A percentile compares a stretch with the other conserved stretches of the same genome.
phyloP scores from a whole-genome alignment of 2,888 invertebrate genomes.

The Sarcophaga rosellei region DNA sequence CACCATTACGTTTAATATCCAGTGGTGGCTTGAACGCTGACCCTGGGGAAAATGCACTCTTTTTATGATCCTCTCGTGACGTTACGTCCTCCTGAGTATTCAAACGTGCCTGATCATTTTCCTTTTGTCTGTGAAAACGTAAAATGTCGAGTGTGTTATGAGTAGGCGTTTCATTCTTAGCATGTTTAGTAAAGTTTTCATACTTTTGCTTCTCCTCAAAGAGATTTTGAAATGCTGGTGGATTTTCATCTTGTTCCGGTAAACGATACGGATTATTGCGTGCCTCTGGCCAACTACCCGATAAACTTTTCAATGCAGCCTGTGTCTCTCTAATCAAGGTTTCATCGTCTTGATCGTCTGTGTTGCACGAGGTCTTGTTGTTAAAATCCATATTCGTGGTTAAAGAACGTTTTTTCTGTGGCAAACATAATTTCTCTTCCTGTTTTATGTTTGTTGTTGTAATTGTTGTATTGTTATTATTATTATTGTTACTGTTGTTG shows the following conservation, averaged over 20 bases:
- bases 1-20: conserved; percentile 83
- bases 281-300: conserved; percentile 91
- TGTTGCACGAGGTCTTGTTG: conserved; percentile 19
- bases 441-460: conserved; percentile 65
- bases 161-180: conserved; percentile 54
- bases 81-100: conserved; percentile 73
- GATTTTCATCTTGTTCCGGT: conserved; percentile 88
- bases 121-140: conserved; percentile 81
- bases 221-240: conserved; percentile 90
- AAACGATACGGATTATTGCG: conserved; percentile 85
- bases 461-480: conserved; percentile 64
- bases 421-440: conserved; percentile 74
- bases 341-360: conserved; percentile 88
- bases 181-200: conserved; percentile 66
- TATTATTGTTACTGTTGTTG: conserved; percentile 71
- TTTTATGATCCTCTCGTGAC: conserved; percentile 64
- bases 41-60: conserved; percentile 86
- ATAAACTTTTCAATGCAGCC: conserved; percentile 92
- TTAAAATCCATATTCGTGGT: conserved; percentile 47
- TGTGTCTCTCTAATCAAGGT: conserved; percentile 93
- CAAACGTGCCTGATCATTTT: conserved; percentile 80
- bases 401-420: conserved; percentile 79
- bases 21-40: conserved; percentile 91
- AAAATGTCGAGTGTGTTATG: conserved; percentile 80
- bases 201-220: conserved; percentile 89